Evolutionary conservation across 2,888 invertebrate genomes (phyloP).

Genomic region (Eupithecia insigniata): DNA sequence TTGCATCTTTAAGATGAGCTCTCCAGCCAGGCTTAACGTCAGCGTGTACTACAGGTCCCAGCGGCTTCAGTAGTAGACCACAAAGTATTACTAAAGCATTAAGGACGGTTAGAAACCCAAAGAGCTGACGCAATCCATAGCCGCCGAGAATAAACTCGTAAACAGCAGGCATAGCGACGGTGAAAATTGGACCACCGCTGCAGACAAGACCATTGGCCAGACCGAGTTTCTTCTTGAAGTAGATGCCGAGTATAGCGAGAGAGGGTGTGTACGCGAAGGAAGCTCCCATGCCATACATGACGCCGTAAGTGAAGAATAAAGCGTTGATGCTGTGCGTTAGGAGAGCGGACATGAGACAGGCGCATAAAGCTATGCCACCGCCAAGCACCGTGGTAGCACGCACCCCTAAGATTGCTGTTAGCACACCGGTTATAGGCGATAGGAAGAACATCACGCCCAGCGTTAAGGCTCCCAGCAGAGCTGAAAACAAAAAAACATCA

Average conservation of each 20-base stretch:
- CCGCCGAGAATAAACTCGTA: constrained; percentile 85
- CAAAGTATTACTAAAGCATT: constrained; percentile 89
- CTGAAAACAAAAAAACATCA: constrained; percentile 85
- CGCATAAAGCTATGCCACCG: constrained; percentile 89
- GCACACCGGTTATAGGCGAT: constrained; percentile 93
- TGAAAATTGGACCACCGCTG: constrained; percentile 95
- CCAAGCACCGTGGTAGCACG: constrained; percentile 92
- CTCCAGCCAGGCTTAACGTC: no score
- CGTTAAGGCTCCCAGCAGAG: constrained; percentile 93
- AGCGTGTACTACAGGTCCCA: no score
- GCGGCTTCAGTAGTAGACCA: constrained; percentile 89
- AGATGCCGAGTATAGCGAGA: constrained; percentile 95
- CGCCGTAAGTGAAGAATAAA: constrained; percentile 93
- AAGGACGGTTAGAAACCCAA: constrained; percentile 87
- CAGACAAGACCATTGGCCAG: constrained; percentile 96
- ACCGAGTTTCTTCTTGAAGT: constrained; percentile 93
- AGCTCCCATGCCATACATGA: constrained; percentile 94
- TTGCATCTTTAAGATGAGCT: no score
- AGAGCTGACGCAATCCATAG: constrained; percentile 86
- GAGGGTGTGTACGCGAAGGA: constrained; percentile 96
- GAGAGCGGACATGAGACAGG: constrained; percentile 92
- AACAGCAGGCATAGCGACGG: constrained; percentile 90
- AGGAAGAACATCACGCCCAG: constrained; percentile 95
- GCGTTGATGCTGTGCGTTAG: constrained; percentile 86
- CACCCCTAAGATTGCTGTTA: constrained; percentile 94